These are phyloP conservation scores for Lypha dubia DNA, from an alignment of 2,888 invertebrate species.

Conservation along the genomic window DNA sequence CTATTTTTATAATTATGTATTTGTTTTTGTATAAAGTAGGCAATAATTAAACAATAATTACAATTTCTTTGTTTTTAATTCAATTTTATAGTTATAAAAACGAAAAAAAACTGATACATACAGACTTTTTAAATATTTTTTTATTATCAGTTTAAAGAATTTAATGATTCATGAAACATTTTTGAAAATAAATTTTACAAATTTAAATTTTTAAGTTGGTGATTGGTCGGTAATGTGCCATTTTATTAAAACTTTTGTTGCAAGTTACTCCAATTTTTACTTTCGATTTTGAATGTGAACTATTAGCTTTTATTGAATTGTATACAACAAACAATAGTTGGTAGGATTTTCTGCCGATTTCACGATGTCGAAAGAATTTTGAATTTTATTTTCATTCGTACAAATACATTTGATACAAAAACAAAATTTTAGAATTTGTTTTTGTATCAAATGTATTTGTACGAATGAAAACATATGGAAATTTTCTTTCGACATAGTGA, in stretches of 20 bases:
- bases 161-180: conserved; percentile 10
- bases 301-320: conserved; percentile 1
- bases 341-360: no score
- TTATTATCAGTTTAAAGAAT: conserved; percentile 1
- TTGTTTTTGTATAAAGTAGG: background rate
- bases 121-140: background rate
- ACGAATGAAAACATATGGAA: no score
- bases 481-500: no score
- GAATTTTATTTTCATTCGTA: no score
- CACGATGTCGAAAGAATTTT: no score
- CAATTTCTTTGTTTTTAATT: background rate
- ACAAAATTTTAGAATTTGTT: no score
- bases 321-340: conserved; percentile 20
- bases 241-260: background rate
- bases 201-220: background rate
- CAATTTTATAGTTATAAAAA: conserved; percentile 13
- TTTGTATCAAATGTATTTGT: no score
- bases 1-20: conserved; percentile 44
- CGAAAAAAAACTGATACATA: background rate
- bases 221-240: background rate
- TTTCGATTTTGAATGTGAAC: conserved; percentile 19
- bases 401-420: no score
- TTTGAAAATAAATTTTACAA: conserved; percentile 19
- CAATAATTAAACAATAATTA: conserved; percentile 28
- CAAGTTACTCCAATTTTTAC: background rate